These are phyloP conservation scores for Campylorhamphus procurvoides DNA, from an alignment of 2,113 vertebrate species.

Conservation along the genomic window DNA sequence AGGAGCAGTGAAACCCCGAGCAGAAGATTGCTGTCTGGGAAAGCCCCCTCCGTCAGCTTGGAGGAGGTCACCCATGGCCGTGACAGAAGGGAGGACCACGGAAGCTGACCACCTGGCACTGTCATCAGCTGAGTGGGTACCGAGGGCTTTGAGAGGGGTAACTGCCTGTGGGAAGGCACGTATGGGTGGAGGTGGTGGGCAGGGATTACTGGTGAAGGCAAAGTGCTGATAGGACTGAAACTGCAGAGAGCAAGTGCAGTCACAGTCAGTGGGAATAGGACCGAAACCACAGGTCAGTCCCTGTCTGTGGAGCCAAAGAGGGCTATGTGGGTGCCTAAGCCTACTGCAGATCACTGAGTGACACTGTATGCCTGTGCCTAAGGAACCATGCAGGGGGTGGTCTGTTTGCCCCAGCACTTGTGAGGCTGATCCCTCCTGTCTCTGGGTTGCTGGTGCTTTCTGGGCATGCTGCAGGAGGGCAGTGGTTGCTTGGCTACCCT, in stretches of 20 bases:
- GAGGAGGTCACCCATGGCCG: not conserved
- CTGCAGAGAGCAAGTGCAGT: fast-evolving
- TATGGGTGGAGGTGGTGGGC: not conserved
- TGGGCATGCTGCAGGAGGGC: not conserved
- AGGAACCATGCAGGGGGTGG: fast-evolving
- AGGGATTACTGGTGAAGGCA: not conserved
- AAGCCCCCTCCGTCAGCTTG: not conserved
- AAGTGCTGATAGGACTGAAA: not conserved
- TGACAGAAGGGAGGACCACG: not conserved
- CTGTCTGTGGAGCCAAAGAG: not conserved
- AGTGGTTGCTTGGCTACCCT: not conserved
- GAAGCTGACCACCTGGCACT: not conserved
- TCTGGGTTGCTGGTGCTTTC: not conserved
- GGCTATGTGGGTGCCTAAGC: not conserved
- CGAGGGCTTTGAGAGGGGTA: not conserved
- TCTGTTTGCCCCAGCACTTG: not conserved
- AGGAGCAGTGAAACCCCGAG: not conserved
- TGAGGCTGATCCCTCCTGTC: not conserved
- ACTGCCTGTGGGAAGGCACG: fast-evolving
- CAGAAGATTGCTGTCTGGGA: not conserved
- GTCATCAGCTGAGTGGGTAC: not conserved
- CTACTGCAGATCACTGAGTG: not conserved
- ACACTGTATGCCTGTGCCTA: fast-evolving
- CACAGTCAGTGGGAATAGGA: not conserved
- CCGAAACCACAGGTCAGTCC: not conserved